Conservation (phyloP, 2,113 vertebrate genomes). For the Apodemus speciosus region DNA sequence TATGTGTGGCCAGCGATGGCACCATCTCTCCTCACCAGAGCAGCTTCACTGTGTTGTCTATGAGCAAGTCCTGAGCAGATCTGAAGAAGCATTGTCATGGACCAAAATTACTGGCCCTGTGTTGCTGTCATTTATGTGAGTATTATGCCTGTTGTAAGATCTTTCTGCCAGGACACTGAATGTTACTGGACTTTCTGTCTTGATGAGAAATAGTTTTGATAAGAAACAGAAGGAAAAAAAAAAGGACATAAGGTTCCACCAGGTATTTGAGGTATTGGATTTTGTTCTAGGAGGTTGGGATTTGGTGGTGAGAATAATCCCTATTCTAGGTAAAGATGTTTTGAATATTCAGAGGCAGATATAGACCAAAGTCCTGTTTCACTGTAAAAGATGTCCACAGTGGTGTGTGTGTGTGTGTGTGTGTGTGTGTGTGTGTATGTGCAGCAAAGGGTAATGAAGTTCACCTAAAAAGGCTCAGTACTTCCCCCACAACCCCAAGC, state of each 20-base stretch:
- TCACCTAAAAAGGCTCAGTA: background rate
- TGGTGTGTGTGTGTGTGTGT: no score
- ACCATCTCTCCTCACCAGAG: background rate
- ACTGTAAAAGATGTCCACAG: background rate
- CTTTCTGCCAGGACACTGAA: background rate
- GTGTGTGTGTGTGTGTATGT: background rate
- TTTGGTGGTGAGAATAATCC: background rate
- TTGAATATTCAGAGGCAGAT: background rate
- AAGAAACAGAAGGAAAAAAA: background rate
- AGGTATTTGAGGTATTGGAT: no score
- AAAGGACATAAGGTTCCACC: background rate
- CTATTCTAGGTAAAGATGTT: background rate
- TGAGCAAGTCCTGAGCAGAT: background rate
- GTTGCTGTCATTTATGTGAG: background rate
- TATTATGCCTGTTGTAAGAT: no score
- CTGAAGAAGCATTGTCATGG: background rate
- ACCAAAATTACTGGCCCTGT: background rate
- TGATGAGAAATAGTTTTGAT: background rate
- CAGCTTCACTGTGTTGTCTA: background rate
- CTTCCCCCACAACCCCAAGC: background rate
- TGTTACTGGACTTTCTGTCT: background rate
- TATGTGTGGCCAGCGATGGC: no score
- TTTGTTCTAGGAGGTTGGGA: background rate
- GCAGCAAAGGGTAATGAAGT: background rate
- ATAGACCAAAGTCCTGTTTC: background rate